Percentiles rank a stretch among this genome's conserved stretches.
These are phyloP conservation scores for Ascidia mentula DNA, from an alignment of 23 tunicate species.

Conservation along the genomic window DNA sequence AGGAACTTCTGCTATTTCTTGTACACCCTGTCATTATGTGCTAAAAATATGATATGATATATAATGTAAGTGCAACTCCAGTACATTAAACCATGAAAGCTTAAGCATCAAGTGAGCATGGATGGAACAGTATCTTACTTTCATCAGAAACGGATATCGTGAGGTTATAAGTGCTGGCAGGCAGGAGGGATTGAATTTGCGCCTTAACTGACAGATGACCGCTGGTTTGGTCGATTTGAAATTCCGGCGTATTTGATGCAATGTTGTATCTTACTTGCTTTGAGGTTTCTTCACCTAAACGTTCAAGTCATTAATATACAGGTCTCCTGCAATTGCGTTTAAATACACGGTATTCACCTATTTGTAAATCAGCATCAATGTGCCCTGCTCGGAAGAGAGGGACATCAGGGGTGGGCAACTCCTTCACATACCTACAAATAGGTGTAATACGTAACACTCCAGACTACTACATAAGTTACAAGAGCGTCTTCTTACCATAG, in stretches of 20 bases:
- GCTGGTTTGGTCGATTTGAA: slow-evolving; percentile 26
- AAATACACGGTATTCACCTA: neutral
- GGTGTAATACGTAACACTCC: neutral
- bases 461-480: neutral
- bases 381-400: neutral
- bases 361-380: neutral
- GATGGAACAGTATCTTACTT: too few species aligned
- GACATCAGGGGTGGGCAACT: neutral
- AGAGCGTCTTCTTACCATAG: slow-evolving; percentile 16
- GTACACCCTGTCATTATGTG: too few species aligned
- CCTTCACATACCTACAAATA: neutral
- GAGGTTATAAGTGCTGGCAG: slow-evolving; percentile 14
- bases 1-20: too few species aligned
- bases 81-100: too few species aligned
- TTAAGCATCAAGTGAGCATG: too few species aligned
- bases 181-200: slow-evolving; percentile 4
- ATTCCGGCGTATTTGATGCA: slow-evolving; percentile 28
- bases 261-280: neutral
- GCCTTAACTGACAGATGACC: slow-evolving; percentile 10
- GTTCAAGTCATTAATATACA: neutral
- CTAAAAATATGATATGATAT: too few species aligned
- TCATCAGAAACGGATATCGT: slow-evolving; percentile 39
- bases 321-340: neutral
- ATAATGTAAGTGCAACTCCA: too few species aligned
- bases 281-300: neutral